These are phyloP conservation scores for Notolabrus celidotus DNA, from an alignment of 2,797 vertebrate genomes.

Conservation along the genomic window DNA sequence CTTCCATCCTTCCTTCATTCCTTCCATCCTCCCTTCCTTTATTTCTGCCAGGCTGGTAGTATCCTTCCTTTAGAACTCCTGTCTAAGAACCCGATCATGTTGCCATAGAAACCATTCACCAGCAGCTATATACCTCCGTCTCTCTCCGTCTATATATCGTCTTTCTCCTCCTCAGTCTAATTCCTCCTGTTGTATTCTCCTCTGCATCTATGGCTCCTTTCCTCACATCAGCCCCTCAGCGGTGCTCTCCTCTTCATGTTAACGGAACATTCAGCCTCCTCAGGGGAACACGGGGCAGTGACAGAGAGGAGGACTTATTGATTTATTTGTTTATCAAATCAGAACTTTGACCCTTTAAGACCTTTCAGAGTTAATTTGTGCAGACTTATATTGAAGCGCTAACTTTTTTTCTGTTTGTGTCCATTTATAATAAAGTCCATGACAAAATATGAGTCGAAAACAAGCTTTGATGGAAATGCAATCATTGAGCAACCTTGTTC, in stretches of 20 bases:
- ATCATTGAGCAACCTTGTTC: neutral
- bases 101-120: conserved; percentile 80
- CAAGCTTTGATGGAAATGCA: neutral
- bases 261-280: too few relatives aligned
- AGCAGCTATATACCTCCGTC: conserved; percentile 29
- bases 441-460: neutral
- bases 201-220: neutral
- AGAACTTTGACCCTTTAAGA: neutral
- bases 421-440: neutral
- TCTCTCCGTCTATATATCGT: conserved; percentile 21
- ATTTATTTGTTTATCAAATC: neutral
- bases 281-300: neutral
- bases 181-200: conserved; percentile 23
- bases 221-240: conserved; percentile 18
- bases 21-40: conserved; percentile 19
- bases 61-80: conserved; percentile 58
- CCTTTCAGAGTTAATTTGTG: neutral
- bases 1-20: neutral
- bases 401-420: neutral
- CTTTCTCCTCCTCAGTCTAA: conserved; percentile 23
- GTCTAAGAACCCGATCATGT: conserved; percentile 71
- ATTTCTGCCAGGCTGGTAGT: conserved; percentile 52
- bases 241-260: conserved; percentile 25
- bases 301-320: neutral
- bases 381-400: neutral